phyloP scores from a whole-genome alignment of 2,113 vertebrate genomes.

The Cololabis saira region DNA sequence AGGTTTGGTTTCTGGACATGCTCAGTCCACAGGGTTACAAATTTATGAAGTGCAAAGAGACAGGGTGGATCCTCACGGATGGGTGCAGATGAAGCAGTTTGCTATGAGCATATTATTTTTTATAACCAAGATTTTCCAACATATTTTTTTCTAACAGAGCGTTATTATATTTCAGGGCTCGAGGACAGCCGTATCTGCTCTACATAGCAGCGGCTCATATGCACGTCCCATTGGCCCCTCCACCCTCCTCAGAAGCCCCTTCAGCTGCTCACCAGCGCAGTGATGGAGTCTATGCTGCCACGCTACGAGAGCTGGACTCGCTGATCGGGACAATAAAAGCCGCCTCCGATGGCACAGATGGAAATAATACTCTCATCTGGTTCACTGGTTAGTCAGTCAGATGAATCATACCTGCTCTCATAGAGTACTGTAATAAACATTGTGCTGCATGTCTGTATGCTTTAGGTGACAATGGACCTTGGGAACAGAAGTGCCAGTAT shows the following conservation, averaged over 20 bases:
- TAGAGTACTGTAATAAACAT: not conserved
- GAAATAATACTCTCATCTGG: conserved; percentile 89
- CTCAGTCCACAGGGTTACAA: too few relatives aligned
- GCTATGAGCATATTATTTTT: too few relatives aligned
- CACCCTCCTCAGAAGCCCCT: conserved; percentile 34
- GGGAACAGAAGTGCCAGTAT: conserved; percentile 95
- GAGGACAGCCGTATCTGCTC: conserved; percentile 87
- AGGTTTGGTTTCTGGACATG: too few relatives aligned
- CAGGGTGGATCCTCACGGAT: too few relatives aligned
- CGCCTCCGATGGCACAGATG: conserved; percentile 67
- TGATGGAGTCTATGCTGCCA: conserved; percentile 72
- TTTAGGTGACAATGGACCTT: conserved; percentile 96
- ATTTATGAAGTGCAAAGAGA: too few relatives aligned
- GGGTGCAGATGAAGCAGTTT: too few relatives aligned
- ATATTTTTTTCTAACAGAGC: not conserved
- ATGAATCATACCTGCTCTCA: not conserved
- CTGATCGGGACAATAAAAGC: conserved; percentile 86
- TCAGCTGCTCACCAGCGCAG: not conserved
- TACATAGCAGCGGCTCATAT: conserved; percentile 92
- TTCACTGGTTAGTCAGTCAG: conserved; percentile 85
- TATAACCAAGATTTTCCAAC: not conserved
- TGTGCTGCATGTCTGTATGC: not conserved
- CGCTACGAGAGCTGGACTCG: conserved; percentile 89
- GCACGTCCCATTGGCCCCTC: conserved; percentile 91
- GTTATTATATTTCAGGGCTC: conserved; percentile 69